Evolutionary conservation across 2,888 invertebrate genomes (phyloP), one percentile per base, ranked within the genome.

Genomic region (Eupithecia subfuscata): DNA sequence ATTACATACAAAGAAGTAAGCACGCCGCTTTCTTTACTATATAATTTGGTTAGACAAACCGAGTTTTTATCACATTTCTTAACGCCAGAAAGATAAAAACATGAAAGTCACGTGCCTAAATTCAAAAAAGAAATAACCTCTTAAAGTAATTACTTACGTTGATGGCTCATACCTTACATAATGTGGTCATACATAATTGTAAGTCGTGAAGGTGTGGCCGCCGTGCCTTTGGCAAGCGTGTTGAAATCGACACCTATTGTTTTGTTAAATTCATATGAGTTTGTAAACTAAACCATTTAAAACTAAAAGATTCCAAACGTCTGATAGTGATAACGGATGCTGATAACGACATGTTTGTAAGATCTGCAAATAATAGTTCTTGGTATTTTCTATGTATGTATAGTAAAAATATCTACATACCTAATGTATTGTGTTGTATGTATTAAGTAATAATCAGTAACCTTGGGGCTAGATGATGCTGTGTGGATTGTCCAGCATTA

Each of bases 101-200:
- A 22, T 60, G 14, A 22, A 25, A 60, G 60, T 60, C 60, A 25
- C 60, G 25, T 60, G 60, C 25, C 5, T 22, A 14, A 60, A 25
- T 14, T 60, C 60, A 25, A 25, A 11, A 22, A 25, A 25, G 11
- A 22, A 60, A 56, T 11, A 56, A 22, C 56, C 12, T 22, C n/a
- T 52, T 7, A n/a, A 2, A 56, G 14, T 14, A 60, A 60, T 60
- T 60, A 25, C 25, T 60, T 25, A 56, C 56, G 11, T 56, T 60
- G 12, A 25, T 60, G 60, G 60, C 14, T 60, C 22, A 12, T 22
- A n/a, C n/a, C 8, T 8, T 48, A n/a, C 52, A 56, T 11, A 56
- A 56, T 56, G n/a, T 52, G 22, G 52, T 56, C 60, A 60, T 60
- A 25, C 60, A 60, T 60, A 25, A 25, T 60, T 25, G 60, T 60